Percentiles rank a stretch among this genome's conserved stretches.
phyloP scores from a whole-genome alignment of 2,888 invertebrate species.

The Tortrix viridana region DNA sequence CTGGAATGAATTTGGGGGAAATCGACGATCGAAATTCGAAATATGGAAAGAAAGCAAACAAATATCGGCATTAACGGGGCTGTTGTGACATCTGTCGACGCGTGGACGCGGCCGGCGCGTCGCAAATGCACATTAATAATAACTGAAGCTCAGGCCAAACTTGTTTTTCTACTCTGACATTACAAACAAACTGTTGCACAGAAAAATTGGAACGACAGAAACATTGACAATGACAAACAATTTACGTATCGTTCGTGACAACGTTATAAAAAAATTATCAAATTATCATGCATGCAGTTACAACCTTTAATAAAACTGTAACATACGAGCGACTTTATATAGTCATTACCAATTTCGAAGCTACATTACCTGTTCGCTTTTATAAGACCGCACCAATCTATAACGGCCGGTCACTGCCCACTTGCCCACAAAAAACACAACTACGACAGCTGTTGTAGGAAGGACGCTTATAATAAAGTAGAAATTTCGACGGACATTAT shows the following conservation, averaged over 20 bases:
- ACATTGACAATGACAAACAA: conserved; percentile 42
- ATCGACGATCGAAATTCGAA: conserved; percentile 45
- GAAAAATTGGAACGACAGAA: conserved; percentile 38
- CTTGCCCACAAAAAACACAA: conserved; percentile 63
- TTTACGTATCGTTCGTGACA: conserved; percentile 37
- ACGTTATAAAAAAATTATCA: conserved; percentile 30
- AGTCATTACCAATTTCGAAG: conserved; percentile 78
- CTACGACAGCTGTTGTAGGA: conserved; percentile 71
- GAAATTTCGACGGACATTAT: conserved; percentile 75
- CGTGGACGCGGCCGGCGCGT: conserved; percentile 36
- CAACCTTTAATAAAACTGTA: conserved; percentile 66
- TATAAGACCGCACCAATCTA: conserved; percentile 71
- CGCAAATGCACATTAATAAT: conserved; percentile 39
- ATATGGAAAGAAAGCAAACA: conserved; percentile 54
- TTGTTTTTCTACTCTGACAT: conserved; percentile 39
- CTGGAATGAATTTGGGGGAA: conserved; percentile 52
- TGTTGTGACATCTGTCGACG: conserved; percentile 70
- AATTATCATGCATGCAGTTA: conserved; percentile 60
- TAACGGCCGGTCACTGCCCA: conserved; percentile 71
- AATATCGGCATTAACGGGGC: conserved; percentile 47
- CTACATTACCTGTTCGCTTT: conserved; percentile 73
- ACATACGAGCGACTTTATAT: conserved; percentile 63
- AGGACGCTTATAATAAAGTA: conserved; percentile 73
- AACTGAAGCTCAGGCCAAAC: conserved; percentile 35
- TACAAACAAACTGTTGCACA: conserved; percentile 39